Conservation (phyloP, 2,113 vertebrate species). For the Dromiciops gliroides region DNA sequence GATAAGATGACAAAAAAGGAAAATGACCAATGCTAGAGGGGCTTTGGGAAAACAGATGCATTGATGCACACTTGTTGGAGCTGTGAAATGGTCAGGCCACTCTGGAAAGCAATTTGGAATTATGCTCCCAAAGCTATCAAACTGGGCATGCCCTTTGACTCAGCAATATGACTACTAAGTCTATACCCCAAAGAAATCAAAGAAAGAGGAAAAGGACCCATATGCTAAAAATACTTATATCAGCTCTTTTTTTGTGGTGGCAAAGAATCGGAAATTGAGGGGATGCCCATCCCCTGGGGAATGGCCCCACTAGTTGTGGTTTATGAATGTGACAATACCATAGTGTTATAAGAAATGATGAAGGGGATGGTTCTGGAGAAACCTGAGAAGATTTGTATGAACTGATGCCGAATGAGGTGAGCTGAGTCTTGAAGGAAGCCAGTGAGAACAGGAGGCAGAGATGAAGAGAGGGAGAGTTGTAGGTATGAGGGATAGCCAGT, state of each 20-base stretch:
- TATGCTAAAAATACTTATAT: neutral
- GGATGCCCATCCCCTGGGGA: neutral
- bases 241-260: neutral
- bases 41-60: too few relatives aligned
- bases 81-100: neutral
- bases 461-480: too few relatives aligned
- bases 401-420: too few relatives aligned
- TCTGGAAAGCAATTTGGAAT: neutral
- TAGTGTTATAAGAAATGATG: neutral
- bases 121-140: neutral
- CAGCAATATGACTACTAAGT: neutral
- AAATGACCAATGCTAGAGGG: too few relatives aligned
- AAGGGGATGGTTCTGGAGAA: neutral
- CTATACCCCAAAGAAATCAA: neutral
- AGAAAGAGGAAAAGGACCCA: neutral
- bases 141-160: neutral
- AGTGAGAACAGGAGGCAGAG: too few relatives aligned
- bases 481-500: too few relatives aligned
- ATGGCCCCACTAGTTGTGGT: neutral
- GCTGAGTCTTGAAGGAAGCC: too few relatives aligned
- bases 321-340: neutral
- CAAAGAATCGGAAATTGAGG: neutral
- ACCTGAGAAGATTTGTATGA: neutral
- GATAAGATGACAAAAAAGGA: too few relatives aligned
- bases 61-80: neutral